A percentile compares a stretch with the other conserved stretches of the same genome.
Evolutionary conservation across 2,113 vertebrate species (phyloP).

Genomic region (Coracopsis vasa): DNA sequence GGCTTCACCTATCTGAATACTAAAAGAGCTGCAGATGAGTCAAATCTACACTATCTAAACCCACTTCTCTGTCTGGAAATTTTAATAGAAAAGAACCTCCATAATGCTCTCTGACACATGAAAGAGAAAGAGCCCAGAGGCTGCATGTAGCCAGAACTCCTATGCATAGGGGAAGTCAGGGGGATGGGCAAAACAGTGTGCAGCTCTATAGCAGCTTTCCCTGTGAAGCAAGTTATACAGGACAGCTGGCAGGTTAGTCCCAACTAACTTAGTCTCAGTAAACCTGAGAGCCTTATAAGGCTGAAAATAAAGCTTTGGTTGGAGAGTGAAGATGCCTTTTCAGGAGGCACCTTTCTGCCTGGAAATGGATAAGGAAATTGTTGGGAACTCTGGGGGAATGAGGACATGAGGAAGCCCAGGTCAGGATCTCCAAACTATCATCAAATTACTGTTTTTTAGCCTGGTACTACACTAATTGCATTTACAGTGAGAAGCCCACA

Average conservation of each 20-base stretch:
- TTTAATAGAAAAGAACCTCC: neutral
- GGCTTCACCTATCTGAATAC: neutral
- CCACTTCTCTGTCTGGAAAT: neutral
- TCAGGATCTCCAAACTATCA: neutral
- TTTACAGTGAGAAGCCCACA: neutral
- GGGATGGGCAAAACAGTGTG: neutral
- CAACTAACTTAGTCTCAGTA: neutral
- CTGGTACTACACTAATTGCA: neutral
- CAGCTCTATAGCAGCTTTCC: neutral
- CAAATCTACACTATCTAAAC: neutral
- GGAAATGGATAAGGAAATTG: neutral
- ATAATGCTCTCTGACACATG: neutral
- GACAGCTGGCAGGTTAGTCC: neutral
- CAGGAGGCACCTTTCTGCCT: neutral
- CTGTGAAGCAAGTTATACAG: neutral
- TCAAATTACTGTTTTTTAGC: neutral
- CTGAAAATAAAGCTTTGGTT: neutral
- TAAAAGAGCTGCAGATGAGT: neutral
- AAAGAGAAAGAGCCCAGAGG: neutral
- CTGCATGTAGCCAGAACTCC: neutral
- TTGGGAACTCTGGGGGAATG: neutral
- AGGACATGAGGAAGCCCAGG: neutral
- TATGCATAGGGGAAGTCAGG: neutral
- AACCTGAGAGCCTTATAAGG: neutral
- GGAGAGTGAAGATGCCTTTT: neutral